Evolutionary conservation across 2,888 invertebrate genomes (phyloP), one percentile per base, ranked within the genome.

Genomic region (Drosophila vallismaia): DNA sequence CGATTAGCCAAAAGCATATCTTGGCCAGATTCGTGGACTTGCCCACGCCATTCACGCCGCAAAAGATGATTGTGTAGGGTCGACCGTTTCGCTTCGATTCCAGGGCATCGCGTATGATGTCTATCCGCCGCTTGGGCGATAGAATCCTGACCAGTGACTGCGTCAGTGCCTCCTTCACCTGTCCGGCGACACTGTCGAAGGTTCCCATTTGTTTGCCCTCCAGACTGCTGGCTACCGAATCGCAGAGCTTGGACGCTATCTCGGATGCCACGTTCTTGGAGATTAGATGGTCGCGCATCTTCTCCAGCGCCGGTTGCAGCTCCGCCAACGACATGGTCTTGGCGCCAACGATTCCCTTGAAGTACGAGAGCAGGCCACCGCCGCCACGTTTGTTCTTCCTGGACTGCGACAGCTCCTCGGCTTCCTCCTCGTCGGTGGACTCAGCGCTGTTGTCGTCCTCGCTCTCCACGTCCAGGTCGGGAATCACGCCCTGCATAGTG

Each of bases 1-100:
- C 99, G 74, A 99, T 97, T 82, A 99, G 93, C 99, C 99, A 99
- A 92, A 99, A 99, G 88, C 98, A 98, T 80, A 99, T 98, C 94
- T 99, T 99, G 0, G 99, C 99, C 55, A 99, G 93, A 93, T 99
- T 99, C 2, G 99, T 99, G 0, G 98, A 99, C 89, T 99, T 99
- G 55, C 99, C 99, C 0, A 99, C 99, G 12, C 99, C 99, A 92
- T 99, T 99, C 1, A 95, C 99, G 67, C 99, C 99, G 92, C 99
- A 99, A 90, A 99, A 99, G 0, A 97, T 94, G 93, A 99, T 96
- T 7, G 97, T 95, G 90, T 97, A 99, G 0, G 99, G 99, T n/a
- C 95, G 93, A n/a, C 94, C 93, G 76, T 94, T 93, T 53, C 95
- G 94, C 89, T 95, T 95, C 0, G 98, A 96, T 88, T 99, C 98